Conservation (phyloP, 2,888 invertebrate species). For the Drosophila pullipes region DNA sequence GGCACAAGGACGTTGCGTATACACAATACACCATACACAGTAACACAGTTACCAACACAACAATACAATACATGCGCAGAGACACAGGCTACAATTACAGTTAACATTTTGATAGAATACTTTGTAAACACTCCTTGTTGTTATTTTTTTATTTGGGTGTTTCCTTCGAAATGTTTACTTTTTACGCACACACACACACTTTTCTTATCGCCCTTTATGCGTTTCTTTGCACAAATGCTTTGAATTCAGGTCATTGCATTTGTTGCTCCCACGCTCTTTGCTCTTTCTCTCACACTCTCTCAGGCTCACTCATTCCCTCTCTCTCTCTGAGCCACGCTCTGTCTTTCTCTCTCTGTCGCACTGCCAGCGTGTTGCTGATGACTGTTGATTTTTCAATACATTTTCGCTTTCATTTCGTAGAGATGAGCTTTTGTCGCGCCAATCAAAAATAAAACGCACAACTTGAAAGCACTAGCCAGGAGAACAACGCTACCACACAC, state of each 20-base stretch:
- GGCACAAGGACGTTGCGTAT: slow-evolving; percentile 75
- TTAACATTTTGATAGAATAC: slow-evolving; percentile 43
- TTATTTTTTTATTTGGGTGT: slow-evolving; percentile 10
- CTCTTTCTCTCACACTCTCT: slow-evolving; percentile 25
- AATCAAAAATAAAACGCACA: slow-evolving; percentile 41
- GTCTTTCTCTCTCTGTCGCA: neutral
- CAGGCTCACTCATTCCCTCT: slow-evolving; percentile 6
- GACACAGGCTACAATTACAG: slow-evolving; percentile 48
- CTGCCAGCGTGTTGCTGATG: slow-evolving; percentile 11
- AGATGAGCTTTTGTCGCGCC: slow-evolving; percentile 42
- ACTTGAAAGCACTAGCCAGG: slow-evolving; percentile 11
- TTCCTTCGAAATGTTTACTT: slow-evolving; percentile 45
- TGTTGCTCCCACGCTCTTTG: slow-evolving; percentile 59
- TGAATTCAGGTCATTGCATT: slow-evolving; percentile 82
- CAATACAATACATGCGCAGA: slow-evolving; percentile 58
- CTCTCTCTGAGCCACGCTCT: slow-evolving; percentile 2
- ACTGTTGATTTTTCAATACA: slow-evolving; percentile 55
- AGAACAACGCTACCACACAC: neutral
- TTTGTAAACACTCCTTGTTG: slow-evolving; percentile 67
- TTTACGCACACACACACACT: slow-evolving; percentile 23
- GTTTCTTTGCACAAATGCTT: slow-evolving; percentile 57
- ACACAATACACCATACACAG: slow-evolving; percentile 10
- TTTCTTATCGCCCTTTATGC: slow-evolving; percentile 51
- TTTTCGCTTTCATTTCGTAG: slow-evolving; percentile 63
- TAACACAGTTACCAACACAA: slow-evolving; percentile 33